A percentile compares a stretch with the other conserved stretches of the same genome.
phyloP scores from a whole-genome alignment of 2,113 vertebrate species.

The Gallinago jamesoni region DNA sequence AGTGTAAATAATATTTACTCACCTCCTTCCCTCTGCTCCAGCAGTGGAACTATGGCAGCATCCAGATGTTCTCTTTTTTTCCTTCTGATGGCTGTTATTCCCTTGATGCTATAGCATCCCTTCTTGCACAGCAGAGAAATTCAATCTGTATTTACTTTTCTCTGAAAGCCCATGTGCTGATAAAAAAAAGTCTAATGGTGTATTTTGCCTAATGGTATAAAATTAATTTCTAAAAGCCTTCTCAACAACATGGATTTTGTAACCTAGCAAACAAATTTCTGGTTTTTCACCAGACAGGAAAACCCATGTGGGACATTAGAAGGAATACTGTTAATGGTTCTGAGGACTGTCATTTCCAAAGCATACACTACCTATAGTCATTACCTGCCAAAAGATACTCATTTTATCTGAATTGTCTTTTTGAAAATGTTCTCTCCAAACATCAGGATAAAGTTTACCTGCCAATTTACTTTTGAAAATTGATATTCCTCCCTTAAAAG shows the following conservation, averaged over 20 bases:
- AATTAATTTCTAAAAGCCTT: neutral
- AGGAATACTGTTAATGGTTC: neutral
- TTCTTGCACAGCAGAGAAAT: neutral
- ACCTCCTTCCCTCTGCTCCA: neutral
- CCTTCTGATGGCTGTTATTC: fast-evolving
- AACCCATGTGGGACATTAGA: neutral
- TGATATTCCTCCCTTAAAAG: neutral
- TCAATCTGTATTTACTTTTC: neutral
- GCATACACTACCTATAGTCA: neutral
- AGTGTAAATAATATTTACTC: neutral
- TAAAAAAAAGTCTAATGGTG: neutral
- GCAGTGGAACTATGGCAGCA: neutral
- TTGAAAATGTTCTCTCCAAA: neutral
- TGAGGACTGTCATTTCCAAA: neutral
- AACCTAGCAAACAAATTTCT: neutral
- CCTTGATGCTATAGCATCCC: neutral
- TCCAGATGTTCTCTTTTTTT: neutral
- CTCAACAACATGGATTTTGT: neutral
- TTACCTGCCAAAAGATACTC: neutral
- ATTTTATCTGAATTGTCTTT: neutral
- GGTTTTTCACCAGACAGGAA: neutral
- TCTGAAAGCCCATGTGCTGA: neutral
- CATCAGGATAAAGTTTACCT: neutral
- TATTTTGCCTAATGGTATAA: neutral
- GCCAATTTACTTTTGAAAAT: neutral